phyloP scores from a whole-genome alignment of 1,140 invertebrate genomes.

The Apis cerana region DNA sequence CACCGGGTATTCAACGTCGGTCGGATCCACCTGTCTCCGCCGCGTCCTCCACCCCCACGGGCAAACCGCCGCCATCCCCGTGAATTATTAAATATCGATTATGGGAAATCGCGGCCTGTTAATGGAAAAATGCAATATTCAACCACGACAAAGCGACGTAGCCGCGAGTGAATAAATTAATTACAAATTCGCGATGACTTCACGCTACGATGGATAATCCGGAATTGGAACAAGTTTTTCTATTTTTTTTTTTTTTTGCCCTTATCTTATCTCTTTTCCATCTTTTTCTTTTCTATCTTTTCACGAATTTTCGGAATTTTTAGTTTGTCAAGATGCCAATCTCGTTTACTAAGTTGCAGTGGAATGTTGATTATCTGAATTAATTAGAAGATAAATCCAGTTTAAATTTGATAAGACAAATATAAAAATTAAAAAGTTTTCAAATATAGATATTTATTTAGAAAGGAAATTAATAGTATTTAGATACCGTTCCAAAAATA shows the following conservation, averaged over 20 bases:
- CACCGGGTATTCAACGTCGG: neutral
- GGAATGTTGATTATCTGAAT: too few species aligned
- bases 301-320: too few species aligned
- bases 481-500: too few species aligned
- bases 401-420: too few species aligned
- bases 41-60: neutral
- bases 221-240: neutral
- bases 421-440: too few species aligned
- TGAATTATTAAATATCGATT: slow-evolving; percentile 63
- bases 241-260: neutral
- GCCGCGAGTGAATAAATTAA: slow-evolving; percentile 54
- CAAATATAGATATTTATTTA: too few species aligned
- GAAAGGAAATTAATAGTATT: too few species aligned
- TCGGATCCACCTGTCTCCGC: neutral
- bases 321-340: too few species aligned
- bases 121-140: slow-evolving; percentile 66
- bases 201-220: slow-evolving; percentile 14
- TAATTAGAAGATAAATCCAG: too few species aligned
- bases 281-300: neutral
- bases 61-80: too few species aligned
- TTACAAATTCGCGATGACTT: slow-evolving; percentile 45
- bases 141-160: slow-evolving; percentile 51
- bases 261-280: neutral
- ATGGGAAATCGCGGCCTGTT: slow-evolving; percentile 45
- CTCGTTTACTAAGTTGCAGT: too few species aligned